Evolutionary conservation across 2,888 invertebrate genomes (phyloP).

Genomic region (Chirona hameri): DNA sequence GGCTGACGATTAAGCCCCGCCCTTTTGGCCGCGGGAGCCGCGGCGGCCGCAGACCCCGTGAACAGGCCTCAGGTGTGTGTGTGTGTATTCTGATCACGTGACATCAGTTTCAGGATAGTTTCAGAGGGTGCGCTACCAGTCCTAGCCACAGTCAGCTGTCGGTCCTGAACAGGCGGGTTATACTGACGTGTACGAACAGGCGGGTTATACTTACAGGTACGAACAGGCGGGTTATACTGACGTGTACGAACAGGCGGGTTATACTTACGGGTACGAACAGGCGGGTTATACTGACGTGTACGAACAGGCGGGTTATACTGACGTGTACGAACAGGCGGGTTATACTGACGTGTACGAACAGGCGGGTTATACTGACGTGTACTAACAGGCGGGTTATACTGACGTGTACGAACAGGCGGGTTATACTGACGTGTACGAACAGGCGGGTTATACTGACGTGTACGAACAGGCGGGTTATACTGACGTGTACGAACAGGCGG

Average conservation of each 20-base stretch:
- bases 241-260: slow-evolving; percentile 51
- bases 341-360: slow-evolving; percentile 58
- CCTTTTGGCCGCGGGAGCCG: too few species aligned
- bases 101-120: too few species aligned
- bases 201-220: slow-evolving; percentile 54
- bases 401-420: slow-evolving; percentile 54
- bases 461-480: slow-evolving; percentile 50
- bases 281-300: slow-evolving; percentile 54
- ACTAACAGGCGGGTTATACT: slow-evolving; percentile 49
- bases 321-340: slow-evolving; percentile 54
- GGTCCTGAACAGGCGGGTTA: slow-evolving; percentile 31
- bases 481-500: slow-evolving; percentile 56
- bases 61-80: too few species aligned
- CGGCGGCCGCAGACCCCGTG: too few species aligned
- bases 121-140: too few species aligned
- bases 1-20: too few species aligned
- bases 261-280: slow-evolving; percentile 59
- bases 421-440: slow-evolving; percentile 57
- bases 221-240: slow-evolving; percentile 53
- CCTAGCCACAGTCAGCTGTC: too few species aligned
- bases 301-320: slow-evolving; percentile 50
- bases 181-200: slow-evolving; percentile 59
- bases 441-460: slow-evolving; percentile 54
- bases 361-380: slow-evolving; percentile 54
- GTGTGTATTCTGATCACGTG: too few species aligned